phyloP scores from a whole-genome alignment of 92 coral and sea anemone species.

The Galaxea fascicularis region DNA sequence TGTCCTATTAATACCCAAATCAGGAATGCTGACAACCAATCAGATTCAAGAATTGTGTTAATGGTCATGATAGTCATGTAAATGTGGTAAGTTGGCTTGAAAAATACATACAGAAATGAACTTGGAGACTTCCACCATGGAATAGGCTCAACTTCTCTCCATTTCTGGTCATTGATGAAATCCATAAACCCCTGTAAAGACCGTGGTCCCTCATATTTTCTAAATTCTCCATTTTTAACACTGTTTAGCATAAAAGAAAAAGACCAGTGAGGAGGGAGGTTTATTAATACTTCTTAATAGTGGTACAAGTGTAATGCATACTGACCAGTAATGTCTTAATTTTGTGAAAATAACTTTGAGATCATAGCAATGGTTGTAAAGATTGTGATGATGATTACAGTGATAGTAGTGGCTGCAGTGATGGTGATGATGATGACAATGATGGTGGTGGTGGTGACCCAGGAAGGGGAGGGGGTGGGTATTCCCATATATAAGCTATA shows the following conservation, averaged over 20 bases:
- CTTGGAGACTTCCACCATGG: slow-evolving; percentile 97
- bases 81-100: neutral
- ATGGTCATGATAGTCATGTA: no score
- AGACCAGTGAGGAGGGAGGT: neutral
- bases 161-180: slow-evolving; percentile 77
- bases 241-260: slow-evolving; percentile 46
- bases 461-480: no score
- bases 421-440: neutral
- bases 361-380: neutral
- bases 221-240: slow-evolving; percentile 88
- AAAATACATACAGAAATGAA: slow-evolving; percentile 79
- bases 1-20: no score
- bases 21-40: no score
- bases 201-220: slow-evolving; percentile 84
- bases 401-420: neutral
- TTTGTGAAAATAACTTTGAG: no score
- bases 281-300: neutral
- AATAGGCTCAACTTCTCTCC: slow-evolving; percentile 85
- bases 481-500: no score
- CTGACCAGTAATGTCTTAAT: no score
- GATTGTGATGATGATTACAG: neutral
- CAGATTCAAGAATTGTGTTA: no score
- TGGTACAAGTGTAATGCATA: no score
- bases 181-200: slow-evolving; percentile 77
- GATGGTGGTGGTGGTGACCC: neutral